Evolutionary conservation across 2,888 invertebrate species (phyloP).

Genomic region (Thymelicus sylvestris): DNA sequence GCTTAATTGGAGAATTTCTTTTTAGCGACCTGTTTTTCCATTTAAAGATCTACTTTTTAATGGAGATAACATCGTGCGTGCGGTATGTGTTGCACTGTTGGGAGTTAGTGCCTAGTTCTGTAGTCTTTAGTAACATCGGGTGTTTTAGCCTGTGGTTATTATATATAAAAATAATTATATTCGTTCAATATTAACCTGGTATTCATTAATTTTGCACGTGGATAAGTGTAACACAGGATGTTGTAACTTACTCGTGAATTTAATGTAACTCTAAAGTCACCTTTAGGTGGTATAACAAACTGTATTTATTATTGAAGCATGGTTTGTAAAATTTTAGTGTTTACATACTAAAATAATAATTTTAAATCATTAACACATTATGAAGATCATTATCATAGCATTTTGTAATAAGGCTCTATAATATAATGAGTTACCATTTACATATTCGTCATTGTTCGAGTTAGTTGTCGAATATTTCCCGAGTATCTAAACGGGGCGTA

Average conservation of each 20-base stretch:
- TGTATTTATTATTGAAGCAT: too few relatives aligned
- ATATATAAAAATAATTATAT: conserved; percentile 13
- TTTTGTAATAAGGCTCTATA: too few relatives aligned
- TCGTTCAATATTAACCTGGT: conserved; percentile 18
- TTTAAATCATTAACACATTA: too few relatives aligned
- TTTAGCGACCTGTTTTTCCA: conserved; percentile 33
- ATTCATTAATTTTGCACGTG: conserved; percentile 24
- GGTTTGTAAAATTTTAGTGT: too few relatives aligned
- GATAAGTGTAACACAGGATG: background rate
- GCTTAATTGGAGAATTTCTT: conserved; percentile 24
- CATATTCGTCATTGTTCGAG: too few relatives aligned
- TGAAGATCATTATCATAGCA: too few relatives aligned
- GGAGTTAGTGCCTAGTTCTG: background rate
- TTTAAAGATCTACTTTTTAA: conserved; percentile 32
- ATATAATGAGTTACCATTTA: too few relatives aligned
- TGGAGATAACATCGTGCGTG: conserved; percentile 34
- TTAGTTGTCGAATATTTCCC: too few relatives aligned
- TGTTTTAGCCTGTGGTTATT: conserved; percentile 27
- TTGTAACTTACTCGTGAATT: background rate
- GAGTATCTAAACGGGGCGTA: too few relatives aligned
- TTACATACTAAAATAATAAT: too few relatives aligned
- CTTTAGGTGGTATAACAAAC: too few relatives aligned
- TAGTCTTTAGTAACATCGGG: conserved; percentile 16
- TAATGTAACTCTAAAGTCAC: too few relatives aligned
- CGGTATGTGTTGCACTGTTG: conserved; percentile 27